phyloP scores from a whole-genome alignment of 1,140 invertebrate species.

The Hypothenemus hampei region DNA sequence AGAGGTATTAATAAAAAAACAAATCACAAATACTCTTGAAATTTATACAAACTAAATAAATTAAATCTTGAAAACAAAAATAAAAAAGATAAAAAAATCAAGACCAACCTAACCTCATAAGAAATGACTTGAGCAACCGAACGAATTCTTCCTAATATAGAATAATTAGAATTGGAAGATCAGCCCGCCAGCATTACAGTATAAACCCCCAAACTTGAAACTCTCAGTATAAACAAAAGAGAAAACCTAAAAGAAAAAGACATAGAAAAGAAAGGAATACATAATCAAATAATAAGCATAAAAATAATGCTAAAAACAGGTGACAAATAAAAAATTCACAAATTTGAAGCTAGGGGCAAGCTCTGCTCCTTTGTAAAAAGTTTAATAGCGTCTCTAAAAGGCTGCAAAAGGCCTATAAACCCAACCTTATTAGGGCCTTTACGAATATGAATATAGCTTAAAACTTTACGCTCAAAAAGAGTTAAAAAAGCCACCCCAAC shows the following conservation, averaged over 20 bases:
- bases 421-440: constrained; percentile 65
- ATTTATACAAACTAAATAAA: constrained; percentile 19
- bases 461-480: constrained; percentile 62
- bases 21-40: constrained; percentile 50
- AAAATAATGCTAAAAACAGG: constrained; percentile 54
- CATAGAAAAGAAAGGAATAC: constrained; percentile 46
- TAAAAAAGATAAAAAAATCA: constrained; percentile 52
- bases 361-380: constrained; percentile 57
- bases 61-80: constrained; percentile 42
- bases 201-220: constrained; percentile 56
- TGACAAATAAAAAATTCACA: constrained; percentile 52
- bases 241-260: constrained; percentile 49
- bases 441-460: constrained; percentile 64
- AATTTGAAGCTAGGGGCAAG: constrained; percentile 50
- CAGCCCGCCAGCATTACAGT: constrained; percentile 54
- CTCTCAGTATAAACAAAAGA: constrained; percentile 52
- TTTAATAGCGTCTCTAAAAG: constrained; percentile 63
- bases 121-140: constrained; percentile 62
- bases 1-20: constrained; percentile 50
- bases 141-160: constrained; percentile 58
- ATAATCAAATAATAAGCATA: constrained; percentile 51
- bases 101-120: constrained; percentile 59
- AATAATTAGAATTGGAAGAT: constrained; percentile 63
- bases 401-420: constrained; percentile 57
- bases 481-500: constrained; percentile 61